Evolutionary conservation across 2,888 invertebrate species (phyloP).

Genomic region (Eumacrocentrus americanus): DNA sequence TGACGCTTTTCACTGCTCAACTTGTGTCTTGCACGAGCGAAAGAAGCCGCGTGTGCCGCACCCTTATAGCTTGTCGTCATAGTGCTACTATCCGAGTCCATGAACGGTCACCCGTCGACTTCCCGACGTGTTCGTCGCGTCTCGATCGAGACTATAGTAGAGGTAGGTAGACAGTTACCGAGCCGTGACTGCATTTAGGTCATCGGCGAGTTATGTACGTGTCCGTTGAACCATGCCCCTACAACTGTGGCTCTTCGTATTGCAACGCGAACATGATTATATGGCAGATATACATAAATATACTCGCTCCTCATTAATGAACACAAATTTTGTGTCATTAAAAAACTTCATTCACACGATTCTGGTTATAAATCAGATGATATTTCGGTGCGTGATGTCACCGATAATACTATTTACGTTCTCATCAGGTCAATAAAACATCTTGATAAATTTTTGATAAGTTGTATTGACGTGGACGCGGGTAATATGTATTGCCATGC

Average conservation of each 20-base stretch:
- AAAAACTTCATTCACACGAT: no score
- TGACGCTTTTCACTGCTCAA: no score
- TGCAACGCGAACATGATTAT: no score
- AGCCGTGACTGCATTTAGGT: slow-evolving; percentile 39
- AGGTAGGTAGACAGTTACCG: slow-evolving; percentile 32
- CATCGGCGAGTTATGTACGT: slow-evolving; percentile 35
- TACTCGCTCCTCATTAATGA: no score
- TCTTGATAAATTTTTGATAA: slow-evolving; percentile 3
- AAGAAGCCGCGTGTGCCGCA: slow-evolving; percentile 22
- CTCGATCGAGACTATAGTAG: slow-evolving; percentile 2
- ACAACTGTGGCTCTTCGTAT: slow-evolving; percentile 5
- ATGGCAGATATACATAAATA: no score
- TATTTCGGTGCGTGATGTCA: background rate
- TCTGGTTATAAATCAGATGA: no score
- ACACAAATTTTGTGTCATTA: background rate
- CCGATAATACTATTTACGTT: background rate
- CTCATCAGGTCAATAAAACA: background rate
- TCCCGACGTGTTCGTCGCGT: background rate
- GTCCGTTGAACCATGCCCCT: slow-evolving; percentile 36
- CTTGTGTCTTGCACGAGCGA: background rate
- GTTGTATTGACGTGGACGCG: background rate
- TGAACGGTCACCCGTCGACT: slow-evolving; percentile 25
- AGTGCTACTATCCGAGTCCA: slow-evolving; percentile 11
- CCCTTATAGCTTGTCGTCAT: slow-evolving; percentile 6
- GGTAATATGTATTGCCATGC: background rate